A percentile compares a stretch with the other conserved stretches of the same genome.
Conservation (phyloP, 1,140 invertebrate genomes). For the Bactericera cockerelli region DNA sequence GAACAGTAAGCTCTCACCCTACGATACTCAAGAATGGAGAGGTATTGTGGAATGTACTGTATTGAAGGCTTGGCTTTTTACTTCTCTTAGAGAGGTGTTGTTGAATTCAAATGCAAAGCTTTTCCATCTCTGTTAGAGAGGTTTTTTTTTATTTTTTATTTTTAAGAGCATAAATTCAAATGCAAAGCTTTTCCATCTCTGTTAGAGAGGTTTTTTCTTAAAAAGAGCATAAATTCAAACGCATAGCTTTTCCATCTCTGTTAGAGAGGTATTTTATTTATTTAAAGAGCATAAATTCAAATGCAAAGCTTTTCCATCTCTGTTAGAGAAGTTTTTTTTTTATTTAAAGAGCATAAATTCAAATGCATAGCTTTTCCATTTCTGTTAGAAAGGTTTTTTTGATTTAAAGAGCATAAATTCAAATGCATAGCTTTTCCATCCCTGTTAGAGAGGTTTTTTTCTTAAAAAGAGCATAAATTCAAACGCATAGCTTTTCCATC, state of each 20-base stretch:
- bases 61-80: neutral
- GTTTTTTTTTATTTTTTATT: no score
- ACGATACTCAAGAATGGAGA: constrained; percentile 6
- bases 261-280: no score
- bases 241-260: neutral
- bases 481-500: neutral
- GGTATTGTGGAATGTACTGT: neutral
- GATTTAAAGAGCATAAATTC: neutral
- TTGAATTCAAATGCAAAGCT: neutral
- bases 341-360: no score
- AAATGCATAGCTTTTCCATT: neutral
- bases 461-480: no score
- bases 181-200: neutral
- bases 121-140: neutral
- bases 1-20: neutral
- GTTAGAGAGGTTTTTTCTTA: no score
- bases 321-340: no score
- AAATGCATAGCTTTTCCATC: neutral
- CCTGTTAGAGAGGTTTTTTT: no score
- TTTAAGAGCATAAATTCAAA: neutral
- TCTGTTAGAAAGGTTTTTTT: neutral
- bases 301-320: neutral
- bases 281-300: neutral
- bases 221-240: neutral
- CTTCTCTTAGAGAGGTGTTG: neutral